Percentiles rank a stretch among this genome's conserved stretches.
These are phyloP conservation scores for Stenodema calcarata DNA, from an alignment of 2,888 invertebrate species.

Conservation along the genomic window DNA sequence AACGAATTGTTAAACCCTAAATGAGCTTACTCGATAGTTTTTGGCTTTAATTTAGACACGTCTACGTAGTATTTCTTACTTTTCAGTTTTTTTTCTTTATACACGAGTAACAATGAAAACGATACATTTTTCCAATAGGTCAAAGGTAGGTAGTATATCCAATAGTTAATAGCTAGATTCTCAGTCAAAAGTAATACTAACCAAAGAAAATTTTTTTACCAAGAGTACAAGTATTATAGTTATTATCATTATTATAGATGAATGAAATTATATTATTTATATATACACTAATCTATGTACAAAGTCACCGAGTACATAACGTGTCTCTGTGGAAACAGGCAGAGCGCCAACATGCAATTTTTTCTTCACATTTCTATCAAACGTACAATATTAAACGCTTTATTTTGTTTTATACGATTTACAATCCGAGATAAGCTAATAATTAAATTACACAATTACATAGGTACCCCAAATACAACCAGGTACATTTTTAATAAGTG, in stretches of 20 bases:
- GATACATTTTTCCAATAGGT: slow-evolving; percentile 17
- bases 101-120: slow-evolving; percentile 29
- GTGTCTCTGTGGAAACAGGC: neutral
- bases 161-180: slow-evolving; percentile 19
- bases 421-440: neutral
- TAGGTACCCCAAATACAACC: neutral
- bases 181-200: slow-evolving; percentile 32
- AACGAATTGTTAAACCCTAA: slow-evolving; percentile 15
- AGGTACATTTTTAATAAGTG: neutral
- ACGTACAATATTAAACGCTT: neutral
- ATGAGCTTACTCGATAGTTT: slow-evolving; percentile 39
- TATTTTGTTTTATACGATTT: neutral
- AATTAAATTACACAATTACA: neutral
- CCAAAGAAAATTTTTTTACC: neutral
- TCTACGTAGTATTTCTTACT: slow-evolving; percentile 10
- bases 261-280: neutral
- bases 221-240: neutral
- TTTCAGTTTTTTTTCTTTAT: neutral
- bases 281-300: slow-evolving; percentile 14
- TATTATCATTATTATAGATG: neutral
- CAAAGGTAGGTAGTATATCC: neutral
- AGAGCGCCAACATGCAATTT: neutral
- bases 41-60: slow-evolving; percentile 45
- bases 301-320: neutral
- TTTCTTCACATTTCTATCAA: neutral